Evolutionary conservation across 2,888 invertebrate species (phyloP), one percentile per base, ranked within the genome.

Genomic region (Strigamia maritima): DNA sequence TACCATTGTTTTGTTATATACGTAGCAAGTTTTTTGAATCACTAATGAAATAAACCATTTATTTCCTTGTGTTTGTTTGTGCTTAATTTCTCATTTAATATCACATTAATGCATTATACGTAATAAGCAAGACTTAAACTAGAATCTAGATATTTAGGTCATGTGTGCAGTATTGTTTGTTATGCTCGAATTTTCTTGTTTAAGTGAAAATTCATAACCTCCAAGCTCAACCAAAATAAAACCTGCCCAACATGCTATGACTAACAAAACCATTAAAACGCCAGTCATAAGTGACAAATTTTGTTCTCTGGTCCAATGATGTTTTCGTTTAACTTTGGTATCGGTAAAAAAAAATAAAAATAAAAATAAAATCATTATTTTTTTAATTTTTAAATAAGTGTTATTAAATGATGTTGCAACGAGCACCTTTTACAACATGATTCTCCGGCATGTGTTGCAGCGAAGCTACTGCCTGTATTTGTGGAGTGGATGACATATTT

Each of bases 1-100:
- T 65, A 65, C 12, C 65, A 24, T 65, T 65, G 65, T 65, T 65
- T 65, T 65, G 65, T 65, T 65, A 65, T 16, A 49, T 49, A n/a
- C n/a, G n/a, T n/a, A 65, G 65, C 24, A 8, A 7, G 26, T 6
- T 65, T 65, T 26, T 26, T 65, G 65, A 65, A 26, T 26, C 24
- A 26, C 4, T 65, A 65, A 65, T 65, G 65, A 16, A 65, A 65
- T 65, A 65, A 65, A 65, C 65, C 28, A 26, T 26, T 65, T 65
- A 24, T 65, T 65, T 65, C 22, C 65, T 65, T 65, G 65, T 65
- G 65, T 26, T 14, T 16, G 14, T 49, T 49, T n/a, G 3, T 3
- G 49, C 19, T 49, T 49, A 2, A 4, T n/a, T 49, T 49, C 7
- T 49, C 44, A 44, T 44, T 44, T 44, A 44, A 14, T 44, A 10